Evolutionary conservation across 2,888 invertebrate genomes (phyloP).

Genomic region (Strigamia transsilvanica): DNA sequence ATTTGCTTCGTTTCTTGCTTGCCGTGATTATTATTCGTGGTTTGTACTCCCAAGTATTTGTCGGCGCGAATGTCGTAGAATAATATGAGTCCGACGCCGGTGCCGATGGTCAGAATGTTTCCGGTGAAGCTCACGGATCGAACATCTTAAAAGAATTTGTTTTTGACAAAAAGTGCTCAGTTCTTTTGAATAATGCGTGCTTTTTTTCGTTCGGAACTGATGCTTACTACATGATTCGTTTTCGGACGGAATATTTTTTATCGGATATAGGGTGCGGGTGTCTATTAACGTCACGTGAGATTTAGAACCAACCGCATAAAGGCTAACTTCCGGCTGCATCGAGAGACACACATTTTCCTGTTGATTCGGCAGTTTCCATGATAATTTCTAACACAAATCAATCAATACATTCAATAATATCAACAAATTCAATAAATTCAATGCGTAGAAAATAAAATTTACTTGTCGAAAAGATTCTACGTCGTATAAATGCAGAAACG

Average conservation of each 20-base stretch:
- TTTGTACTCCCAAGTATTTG: constrained; percentile 82
- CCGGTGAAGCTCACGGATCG: constrained; percentile 91
- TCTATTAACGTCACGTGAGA: constrained; percentile 91
- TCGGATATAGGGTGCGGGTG: constrained; percentile 81
- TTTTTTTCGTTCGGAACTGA: not conserved
- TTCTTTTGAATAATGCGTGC: not conserved
- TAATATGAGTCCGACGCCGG: constrained; percentile 88
- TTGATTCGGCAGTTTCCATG: constrained; percentile 84
- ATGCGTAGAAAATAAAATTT: no score
- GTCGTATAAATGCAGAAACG: constrained; percentile 93
- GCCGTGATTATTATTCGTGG: not conserved
- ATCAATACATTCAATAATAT: not conserved
- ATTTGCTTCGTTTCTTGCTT: constrained; percentile 67
- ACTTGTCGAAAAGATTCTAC: constrained; percentile 85
- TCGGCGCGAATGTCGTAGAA: constrained; percentile 93
- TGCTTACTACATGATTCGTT: constrained; percentile 84
- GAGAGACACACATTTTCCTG: constrained; percentile 94
- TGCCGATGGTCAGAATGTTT: constrained; percentile 90
- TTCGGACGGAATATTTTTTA: constrained; percentile 80
- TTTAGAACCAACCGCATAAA: constrained; percentile 93
- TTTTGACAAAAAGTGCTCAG: constrained; percentile 27
- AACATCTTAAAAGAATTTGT: constrained; percentile 67
- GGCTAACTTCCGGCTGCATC: constrained; percentile 78
- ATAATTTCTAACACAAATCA: constrained; percentile 71
- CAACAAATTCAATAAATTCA: constrained; percentile 53